phyloP scores from a whole-genome alignment of 2,113 vertebrate species.

The Trachemys scripta region DNA sequence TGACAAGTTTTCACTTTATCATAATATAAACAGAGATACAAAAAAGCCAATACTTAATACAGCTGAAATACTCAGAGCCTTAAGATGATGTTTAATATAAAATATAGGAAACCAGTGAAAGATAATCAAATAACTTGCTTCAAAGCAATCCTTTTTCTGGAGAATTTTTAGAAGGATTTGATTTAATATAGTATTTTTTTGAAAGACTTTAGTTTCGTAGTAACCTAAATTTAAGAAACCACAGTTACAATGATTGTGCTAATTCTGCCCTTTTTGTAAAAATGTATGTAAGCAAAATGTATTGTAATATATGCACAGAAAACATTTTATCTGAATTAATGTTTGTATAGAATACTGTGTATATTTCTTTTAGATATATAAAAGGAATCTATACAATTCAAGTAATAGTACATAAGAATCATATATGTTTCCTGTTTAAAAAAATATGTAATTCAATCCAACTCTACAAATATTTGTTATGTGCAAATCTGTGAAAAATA shows the following conservation, averaged over 20 bases:
- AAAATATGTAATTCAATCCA: not conserved
- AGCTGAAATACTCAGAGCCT: conserved; percentile 7
- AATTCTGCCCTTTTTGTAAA: conserved; percentile 28
- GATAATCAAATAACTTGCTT: not conserved
- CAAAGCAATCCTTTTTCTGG: not conserved
- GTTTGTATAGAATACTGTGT: not conserved
- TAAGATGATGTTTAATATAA: not conserved
- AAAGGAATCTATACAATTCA: not conserved
- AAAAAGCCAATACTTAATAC: conserved; percentile 19
- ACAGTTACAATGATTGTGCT: conserved; percentile 13
- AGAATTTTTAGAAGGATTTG: conserved; percentile 10
- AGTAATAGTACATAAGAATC: not conserved
- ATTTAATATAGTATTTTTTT: conserved; percentile 11
- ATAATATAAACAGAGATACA: conserved; percentile 24
- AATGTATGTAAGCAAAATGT: not conserved
- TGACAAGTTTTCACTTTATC: conserved; percentile 59
- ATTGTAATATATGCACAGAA: not conserved
- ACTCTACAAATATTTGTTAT: not conserved
- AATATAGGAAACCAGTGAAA: not conserved
- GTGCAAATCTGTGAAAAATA: not conserved
- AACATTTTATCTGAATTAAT: conserved; percentile 17
- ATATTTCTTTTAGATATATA: conserved; percentile 4
- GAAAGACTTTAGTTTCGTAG: not conserved
- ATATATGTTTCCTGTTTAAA: not conserved
- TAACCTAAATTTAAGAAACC: not conserved